A percentile compares a stretch with the other conserved stretches of the same genome.
These are phyloP conservation scores for Lipophrys pholis DNA, from an alignment of 2,113 vertebrate genomes.

Conservation along the genomic window DNA sequence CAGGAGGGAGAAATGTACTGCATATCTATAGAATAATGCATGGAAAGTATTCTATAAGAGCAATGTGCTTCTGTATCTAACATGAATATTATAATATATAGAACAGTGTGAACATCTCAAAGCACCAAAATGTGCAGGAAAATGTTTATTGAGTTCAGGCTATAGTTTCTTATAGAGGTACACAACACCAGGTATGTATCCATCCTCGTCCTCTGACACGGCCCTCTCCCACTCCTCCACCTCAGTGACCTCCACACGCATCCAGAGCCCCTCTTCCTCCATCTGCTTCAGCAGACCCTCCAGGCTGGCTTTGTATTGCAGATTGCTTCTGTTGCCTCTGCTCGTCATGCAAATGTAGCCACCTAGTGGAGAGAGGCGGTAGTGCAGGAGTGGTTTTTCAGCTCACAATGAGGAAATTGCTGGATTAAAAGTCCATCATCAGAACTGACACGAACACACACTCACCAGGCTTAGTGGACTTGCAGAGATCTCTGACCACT, in stretches of 20 bases:
- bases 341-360: constrained; percentile 92
- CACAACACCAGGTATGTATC: constrained; percentile 87
- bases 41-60: no score
- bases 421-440: not conserved
- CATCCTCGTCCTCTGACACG: constrained; percentile 75
- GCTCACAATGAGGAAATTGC: not conserved
- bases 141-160: no score
- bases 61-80: no score
- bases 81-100: no score
- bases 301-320: constrained; percentile 83
- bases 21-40: no score
- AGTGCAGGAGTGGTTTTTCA: not conserved
- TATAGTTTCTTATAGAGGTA: constrained; percentile 85
- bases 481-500: constrained; percentile 84
- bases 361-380: constrained; percentile 77
- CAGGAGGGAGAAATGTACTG: no score
- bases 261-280: constrained; percentile 83
- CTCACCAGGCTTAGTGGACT: constrained; percentile 88
- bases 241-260: constrained; percentile 73
- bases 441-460: not conserved
- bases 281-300: constrained; percentile 79
- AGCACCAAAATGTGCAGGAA: no score
- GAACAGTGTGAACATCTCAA: no score
- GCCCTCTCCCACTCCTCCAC: constrained; percentile 88
- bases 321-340: constrained; percentile 84